These are phyloP conservation scores for Phylloscopus whistleri DNA, from an alignment of 2,113 vertebrate genomes.

Conservation along the genomic window DNA sequence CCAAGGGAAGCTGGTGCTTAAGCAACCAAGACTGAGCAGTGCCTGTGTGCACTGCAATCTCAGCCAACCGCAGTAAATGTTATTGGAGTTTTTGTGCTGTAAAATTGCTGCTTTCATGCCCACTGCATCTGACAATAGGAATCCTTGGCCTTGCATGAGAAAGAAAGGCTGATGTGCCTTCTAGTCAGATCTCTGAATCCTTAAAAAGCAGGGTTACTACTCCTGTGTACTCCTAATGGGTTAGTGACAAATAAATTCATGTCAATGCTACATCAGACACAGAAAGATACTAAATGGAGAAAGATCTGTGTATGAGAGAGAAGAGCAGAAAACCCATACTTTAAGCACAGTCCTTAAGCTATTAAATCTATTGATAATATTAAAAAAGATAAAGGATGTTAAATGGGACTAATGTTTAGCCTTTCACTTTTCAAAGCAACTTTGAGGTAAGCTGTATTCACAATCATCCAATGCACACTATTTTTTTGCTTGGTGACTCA, in stretches of 20 bases:
- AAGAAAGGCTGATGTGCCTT: conserved; percentile 60
- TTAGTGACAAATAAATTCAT: conserved; percentile 58
- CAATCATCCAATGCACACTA: neutral
- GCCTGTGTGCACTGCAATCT: conserved; percentile 75
- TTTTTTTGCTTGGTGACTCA: neutral
- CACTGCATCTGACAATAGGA: conserved; percentile 82
- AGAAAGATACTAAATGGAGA: conserved; percentile 24
- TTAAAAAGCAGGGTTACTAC: conserved; percentile 53
- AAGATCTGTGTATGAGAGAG: neutral
- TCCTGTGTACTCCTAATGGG: conserved; percentile 55
- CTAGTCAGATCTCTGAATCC: conserved; percentile 66
- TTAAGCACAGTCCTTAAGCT: neutral
- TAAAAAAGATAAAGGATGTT: neutral
- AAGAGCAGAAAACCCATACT: conserved; percentile 3
- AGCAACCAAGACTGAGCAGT: conserved; percentile 77
- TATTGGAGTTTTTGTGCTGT: conserved; percentile 86
- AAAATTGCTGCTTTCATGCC: conserved; percentile 89
- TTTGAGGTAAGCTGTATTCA: neutral
- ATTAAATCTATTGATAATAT: neutral
- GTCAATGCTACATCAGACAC: conserved; percentile 21
- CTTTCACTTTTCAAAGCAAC: neutral
- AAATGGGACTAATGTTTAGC: neutral
- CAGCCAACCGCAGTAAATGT: conserved; percentile 79
- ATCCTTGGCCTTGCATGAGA: conserved; percentile 69
- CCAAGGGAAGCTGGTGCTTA: conserved; percentile 78